Percentiles rank a stretch among this genome's conserved stretches.
phyloP scores from a whole-genome alignment of 2,888 invertebrate genomes.

The Tetrapedia diversipes region DNA sequence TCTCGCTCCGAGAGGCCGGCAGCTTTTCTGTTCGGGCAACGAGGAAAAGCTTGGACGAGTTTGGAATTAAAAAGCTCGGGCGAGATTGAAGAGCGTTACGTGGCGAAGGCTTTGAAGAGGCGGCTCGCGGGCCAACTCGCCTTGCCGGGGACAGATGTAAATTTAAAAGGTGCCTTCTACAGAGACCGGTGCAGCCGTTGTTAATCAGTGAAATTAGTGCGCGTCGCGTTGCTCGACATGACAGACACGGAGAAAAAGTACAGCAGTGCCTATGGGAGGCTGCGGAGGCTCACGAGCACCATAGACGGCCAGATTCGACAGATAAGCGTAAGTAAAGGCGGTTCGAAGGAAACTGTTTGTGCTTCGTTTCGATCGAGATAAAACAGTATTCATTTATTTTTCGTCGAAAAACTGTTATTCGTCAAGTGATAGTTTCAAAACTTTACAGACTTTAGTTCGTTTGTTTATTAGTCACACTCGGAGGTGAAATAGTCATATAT shows the following conservation, averaged over 20 bases:
- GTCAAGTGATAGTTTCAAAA: too few relatives aligned
- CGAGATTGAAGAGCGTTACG: background rate
- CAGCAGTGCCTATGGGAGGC: slow-evolving; percentile 88
- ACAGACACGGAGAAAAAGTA: slow-evolving; percentile 83
- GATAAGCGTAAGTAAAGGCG: slow-evolving; percentile 86
- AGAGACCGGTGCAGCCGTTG: background rate
- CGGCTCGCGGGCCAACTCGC: background rate
- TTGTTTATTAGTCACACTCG: too few relatives aligned
- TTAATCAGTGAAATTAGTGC: slow-evolving; percentile 7
- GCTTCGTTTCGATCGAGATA: too few relatives aligned
- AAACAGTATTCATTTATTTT: too few relatives aligned
- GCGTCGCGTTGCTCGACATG: slow-evolving; percentile 65
- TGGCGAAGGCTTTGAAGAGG: background rate
- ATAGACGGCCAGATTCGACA: slow-evolving; percentile 87
- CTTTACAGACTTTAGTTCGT: too few relatives aligned
- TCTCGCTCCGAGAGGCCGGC: background rate
- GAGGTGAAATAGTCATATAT: too few relatives aligned
- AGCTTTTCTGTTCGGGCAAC: background rate
- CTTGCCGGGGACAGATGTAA: slow-evolving; percentile 19
- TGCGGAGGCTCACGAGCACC: slow-evolving; percentile 87
- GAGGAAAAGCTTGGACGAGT: background rate
- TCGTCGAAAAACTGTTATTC: too few relatives aligned
- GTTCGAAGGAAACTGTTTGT: too few relatives aligned
- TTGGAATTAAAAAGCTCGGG: background rate
- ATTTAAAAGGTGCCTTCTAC: slow-evolving; percentile 10